Conservation (phyloP, 2,113 vertebrate species). For the Anas platyrhynchos region DNA sequence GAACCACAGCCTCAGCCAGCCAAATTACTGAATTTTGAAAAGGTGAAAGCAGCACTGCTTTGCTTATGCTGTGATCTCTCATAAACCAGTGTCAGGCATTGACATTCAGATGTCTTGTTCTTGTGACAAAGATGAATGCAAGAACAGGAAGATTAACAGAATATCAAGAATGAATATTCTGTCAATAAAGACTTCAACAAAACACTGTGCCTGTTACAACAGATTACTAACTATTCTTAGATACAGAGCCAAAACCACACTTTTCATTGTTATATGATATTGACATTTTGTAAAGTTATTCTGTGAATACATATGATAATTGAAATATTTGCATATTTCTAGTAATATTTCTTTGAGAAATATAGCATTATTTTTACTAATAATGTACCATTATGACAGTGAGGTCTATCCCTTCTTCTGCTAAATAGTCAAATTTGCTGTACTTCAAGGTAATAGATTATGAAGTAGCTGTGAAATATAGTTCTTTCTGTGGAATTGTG, state of each 20-base stretch:
- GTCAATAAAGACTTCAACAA: not conserved
- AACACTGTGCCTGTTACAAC: not conserved
- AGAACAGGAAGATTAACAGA: not conserved
- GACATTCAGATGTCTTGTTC: slow-evolving; percentile 18
- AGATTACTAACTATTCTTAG: not conserved
- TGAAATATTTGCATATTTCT: not conserved
- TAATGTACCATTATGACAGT: not conserved
- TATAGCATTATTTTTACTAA: not conserved
- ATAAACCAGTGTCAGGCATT: not conserved
- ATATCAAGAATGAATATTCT: not conserved
- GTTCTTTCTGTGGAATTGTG: not conserved
- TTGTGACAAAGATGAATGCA: not conserved
- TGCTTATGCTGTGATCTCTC: not conserved
- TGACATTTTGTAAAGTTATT: not conserved
- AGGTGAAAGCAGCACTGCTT: not conserved
- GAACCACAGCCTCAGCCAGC: not conserved
- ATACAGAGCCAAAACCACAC: not conserved
- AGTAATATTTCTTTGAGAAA: not conserved
- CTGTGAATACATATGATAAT: not conserved
- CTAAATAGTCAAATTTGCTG: not conserved
- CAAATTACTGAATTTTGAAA: slow-evolving; percentile 43
- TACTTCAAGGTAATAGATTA: not conserved
- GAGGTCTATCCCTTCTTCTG: not conserved
- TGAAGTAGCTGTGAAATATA: not conserved
- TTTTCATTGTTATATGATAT: not conserved